phyloP scores from a whole-genome alignment of 2,888 invertebrate genomes.

The Chirona hameri region DNA sequence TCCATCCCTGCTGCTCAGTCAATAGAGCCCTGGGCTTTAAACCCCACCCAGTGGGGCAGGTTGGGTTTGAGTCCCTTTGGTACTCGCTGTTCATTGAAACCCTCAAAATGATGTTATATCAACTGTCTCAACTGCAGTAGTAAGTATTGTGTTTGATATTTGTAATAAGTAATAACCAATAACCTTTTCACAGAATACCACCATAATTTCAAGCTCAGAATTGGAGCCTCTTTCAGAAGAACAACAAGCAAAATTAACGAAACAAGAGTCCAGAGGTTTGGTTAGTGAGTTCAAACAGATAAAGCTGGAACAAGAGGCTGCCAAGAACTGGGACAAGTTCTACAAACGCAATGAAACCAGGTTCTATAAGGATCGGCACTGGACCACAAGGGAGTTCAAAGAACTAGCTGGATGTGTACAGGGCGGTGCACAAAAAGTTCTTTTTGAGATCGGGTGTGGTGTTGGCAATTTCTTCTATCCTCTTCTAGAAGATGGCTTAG shows the following conservation, averaged over 20 bases:
- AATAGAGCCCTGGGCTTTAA: too few relatives aligned
- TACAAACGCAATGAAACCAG: constrained; percentile 90
- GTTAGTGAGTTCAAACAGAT: constrained; percentile 69
- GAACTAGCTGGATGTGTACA: constrained; percentile 58
- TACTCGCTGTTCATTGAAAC: too few relatives aligned
- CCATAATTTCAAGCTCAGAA: not conserved
- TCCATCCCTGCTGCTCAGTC: too few relatives aligned
- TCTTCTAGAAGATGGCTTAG: constrained; percentile 70
- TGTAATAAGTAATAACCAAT: too few relatives aligned
- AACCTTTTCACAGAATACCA: not conserved
- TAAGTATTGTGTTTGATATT: too few relatives aligned
- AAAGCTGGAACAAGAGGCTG: constrained; percentile 75
- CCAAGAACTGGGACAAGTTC: constrained; percentile 92
- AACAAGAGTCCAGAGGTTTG: constrained; percentile 62
- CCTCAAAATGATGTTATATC: too few relatives aligned
- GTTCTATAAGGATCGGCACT: constrained; percentile 93
- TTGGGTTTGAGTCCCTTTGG: too few relatives aligned
- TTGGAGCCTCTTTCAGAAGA: not conserved
- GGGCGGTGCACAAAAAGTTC: constrained; percentile 40
- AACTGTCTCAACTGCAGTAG: too few relatives aligned
- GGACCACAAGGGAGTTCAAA: constrained; percentile 92
- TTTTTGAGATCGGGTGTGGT: constrained; percentile 66
- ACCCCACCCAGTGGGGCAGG: too few relatives aligned
- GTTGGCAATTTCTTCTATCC: constrained; percentile 97
- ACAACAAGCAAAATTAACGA: constrained; percentile 61